Evolutionary conservation across 2,797 vertebrate species (phyloP), one percentile per base, ranked within the genome.

Genomic region (Poeciliopsis turneri): DNA sequence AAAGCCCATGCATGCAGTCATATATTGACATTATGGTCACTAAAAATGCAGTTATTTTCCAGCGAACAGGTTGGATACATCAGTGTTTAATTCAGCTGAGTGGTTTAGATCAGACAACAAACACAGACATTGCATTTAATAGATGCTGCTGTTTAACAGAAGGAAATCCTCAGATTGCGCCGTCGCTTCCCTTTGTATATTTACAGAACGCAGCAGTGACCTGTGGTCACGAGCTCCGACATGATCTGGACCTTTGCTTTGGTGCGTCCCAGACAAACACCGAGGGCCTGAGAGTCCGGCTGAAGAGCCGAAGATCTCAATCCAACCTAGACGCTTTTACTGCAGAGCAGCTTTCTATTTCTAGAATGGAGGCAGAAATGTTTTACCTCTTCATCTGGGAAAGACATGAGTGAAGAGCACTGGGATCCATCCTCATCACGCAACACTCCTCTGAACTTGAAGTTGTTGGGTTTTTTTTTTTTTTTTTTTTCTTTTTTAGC

Each of bases 51-150:
- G 2, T 43, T 2, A 6, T 41, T 69, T 69, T n/a, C 12, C 39
- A 69, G 16, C 41, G 9, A 12, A 47, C n/a, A 49, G 45, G 30
- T 72, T 4, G 20, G 75, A 82, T 89, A 82, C 46, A 78, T 82
- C 28, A 72, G 51, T 4, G 77, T 92, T 93, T 94, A 92, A 93
- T 95, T 90, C 84, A 90, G 80, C 81, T 82, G 83, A 77, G 84
- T 79, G 49, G 53, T 11, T 84, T 87, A 75, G 46, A 77, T 86
- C 81, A 79, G 78, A 90, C 81, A 66, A 57, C 45, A 90, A 64
- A 84, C 79, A 78, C 76, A 86, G 13, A 82, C 57, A 75, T 69
- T 68, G 80, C 81, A 78, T 79, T 84, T 89, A 59, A 77, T 82
- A 88, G 87, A 83, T 69, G 57, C 61, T 72, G 57, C 33, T 66